These are phyloP conservation scores for Danaus chrysippus DNA, from an alignment of 2,888 invertebrate species.

Conservation along the genomic window DNA sequence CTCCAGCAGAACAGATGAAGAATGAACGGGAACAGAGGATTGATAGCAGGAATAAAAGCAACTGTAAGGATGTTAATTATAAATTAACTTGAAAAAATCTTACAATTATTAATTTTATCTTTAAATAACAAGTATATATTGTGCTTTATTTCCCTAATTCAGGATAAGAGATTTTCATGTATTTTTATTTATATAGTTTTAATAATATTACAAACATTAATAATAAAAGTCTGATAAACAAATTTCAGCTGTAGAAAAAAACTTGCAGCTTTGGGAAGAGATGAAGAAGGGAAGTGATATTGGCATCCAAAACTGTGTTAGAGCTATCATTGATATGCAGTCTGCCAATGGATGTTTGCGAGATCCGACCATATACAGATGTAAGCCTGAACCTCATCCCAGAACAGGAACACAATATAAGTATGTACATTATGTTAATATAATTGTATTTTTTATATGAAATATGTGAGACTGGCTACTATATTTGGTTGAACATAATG, in stretches of 20 bases:
- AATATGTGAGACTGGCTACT: background rate
- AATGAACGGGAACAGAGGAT: constrained; percentile 92
- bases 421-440: constrained; percentile 66
- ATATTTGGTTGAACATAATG: background rate
- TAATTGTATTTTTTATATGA: background rate
- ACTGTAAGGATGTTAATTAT: constrained; percentile 79
- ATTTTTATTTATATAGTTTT: background rate
- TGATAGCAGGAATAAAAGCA: constrained; percentile 91
- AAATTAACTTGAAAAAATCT: background rate
- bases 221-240: background rate
- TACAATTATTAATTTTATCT: too few relatives aligned
- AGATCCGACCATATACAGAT: constrained; percentile 99
- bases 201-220: background rate
- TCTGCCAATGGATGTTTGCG: constrained; percentile 97
- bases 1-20: constrained; percentile 96
- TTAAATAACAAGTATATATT: too few relatives aligned
- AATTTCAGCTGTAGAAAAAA: constrained; percentile 86
- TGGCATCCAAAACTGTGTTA: constrained; percentile 95
- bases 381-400: constrained; percentile 97
- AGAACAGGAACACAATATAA: constrained; percentile 96
- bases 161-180: too few relatives aligned
- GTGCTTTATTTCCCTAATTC: too few relatives aligned
- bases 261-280: constrained; percentile 94
- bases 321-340: constrained; percentile 98
- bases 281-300: constrained; percentile 91